Evolutionary conservation across 2,797 vertebrate species (phyloP).

Genomic region (Scolopax bukidnonensis): DNA sequence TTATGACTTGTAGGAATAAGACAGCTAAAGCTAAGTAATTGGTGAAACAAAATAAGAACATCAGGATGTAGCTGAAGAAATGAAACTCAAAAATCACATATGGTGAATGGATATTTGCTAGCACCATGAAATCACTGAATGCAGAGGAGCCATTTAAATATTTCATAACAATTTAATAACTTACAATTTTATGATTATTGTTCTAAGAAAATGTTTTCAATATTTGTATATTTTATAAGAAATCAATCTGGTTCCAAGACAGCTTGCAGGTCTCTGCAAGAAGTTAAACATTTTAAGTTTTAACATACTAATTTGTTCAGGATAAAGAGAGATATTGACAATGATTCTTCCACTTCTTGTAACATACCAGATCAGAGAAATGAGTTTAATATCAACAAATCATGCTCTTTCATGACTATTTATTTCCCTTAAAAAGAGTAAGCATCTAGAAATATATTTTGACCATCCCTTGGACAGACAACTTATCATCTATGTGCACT

Average conservation of each 20-base stretch:
- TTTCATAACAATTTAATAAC: neutral
- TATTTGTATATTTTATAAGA: neutral
- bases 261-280: neutral
- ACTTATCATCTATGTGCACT: neutral
- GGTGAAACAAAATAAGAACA: neutral
- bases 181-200: neutral
- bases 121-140: neutral
- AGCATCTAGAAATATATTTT: neutral
- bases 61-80: neutral
- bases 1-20: neutral
- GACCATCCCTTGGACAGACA: neutral
- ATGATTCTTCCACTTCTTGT: neutral
- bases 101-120: neutral
- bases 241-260: neutral
- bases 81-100: neutral
- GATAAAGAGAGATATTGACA: neutral
- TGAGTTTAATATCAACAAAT: neutral
- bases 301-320: neutral
- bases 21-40: neutral
- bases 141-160: neutral
- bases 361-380: neutral
- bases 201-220: neutral
- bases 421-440: neutral
- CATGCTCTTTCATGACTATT: neutral
- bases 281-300: neutral